phyloP scores from a whole-genome alignment of 2,888 invertebrate genomes.

The Tachina fera region DNA sequence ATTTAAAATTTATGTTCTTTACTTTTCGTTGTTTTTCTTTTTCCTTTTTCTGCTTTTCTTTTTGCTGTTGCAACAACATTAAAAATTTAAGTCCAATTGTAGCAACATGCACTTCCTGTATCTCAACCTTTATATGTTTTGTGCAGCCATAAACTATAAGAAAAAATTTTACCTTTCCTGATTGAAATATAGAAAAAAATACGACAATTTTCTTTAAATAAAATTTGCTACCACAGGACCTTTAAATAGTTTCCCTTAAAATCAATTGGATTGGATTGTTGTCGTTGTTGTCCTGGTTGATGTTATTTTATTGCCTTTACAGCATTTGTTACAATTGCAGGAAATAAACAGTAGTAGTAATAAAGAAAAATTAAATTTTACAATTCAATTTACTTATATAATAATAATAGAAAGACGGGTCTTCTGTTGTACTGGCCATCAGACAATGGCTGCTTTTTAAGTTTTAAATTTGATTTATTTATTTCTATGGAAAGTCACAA shows the following conservation, averaged over 20 bases:
- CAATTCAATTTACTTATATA: slow-evolving; percentile 66
- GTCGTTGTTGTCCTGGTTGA: neutral
- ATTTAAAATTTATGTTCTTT: slow-evolving; percentile 58
- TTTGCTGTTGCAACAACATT: slow-evolving; percentile 45
- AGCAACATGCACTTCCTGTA: slow-evolving; percentile 66
- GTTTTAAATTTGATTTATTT: slow-evolving; percentile 3
- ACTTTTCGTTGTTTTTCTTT: neutral
- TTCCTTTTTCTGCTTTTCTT: slow-evolving; percentile 10
- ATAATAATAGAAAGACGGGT: slow-evolving; percentile 11
- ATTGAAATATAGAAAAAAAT: neutral
- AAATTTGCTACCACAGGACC: slow-evolving; percentile 21
- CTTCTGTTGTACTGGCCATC: neutral
- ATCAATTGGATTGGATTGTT: neutral
- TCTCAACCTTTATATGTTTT: slow-evolving; percentile 52
- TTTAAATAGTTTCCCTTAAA: slow-evolving; percentile 30
- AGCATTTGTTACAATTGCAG: slow-evolving; percentile 17
- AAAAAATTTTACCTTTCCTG: slow-evolving; percentile 36
- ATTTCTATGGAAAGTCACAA: neutral
- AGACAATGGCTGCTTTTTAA: slow-evolving; percentile 13
- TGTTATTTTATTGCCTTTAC: slow-evolving; percentile 7
- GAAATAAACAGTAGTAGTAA: slow-evolving; percentile 39
- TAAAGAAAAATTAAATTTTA: slow-evolving; percentile 46
- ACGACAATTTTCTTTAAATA: slow-evolving; percentile 37
- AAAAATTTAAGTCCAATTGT: slow-evolving; percentile 60
- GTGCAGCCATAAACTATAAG: slow-evolving; percentile 7